Evolutionary conservation across 2,113 vertebrate species (phyloP).

Genomic region (Thinocorus orbignyianus): DNA sequence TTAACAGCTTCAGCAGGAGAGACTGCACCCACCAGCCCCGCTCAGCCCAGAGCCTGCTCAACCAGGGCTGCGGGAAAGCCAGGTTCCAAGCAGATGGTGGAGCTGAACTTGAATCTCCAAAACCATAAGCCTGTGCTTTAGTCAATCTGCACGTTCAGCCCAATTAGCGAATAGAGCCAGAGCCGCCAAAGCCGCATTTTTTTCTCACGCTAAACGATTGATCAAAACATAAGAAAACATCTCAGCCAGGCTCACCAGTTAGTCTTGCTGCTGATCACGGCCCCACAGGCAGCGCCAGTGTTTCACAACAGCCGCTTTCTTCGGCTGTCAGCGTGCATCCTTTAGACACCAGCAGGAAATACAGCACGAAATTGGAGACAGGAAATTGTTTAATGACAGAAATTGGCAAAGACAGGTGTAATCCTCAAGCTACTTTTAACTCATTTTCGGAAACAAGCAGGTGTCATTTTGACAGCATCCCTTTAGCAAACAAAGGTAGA

Average conservation of each 20-base stretch:
- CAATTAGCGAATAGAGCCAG: slow-evolving; percentile 16
- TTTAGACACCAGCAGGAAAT: slow-evolving; percentile 24
- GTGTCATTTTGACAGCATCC: slow-evolving; percentile 6
- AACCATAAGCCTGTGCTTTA: slow-evolving; percentile 21
- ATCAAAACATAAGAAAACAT: slow-evolving; percentile 35
- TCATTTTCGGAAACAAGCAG: slow-evolving; percentile 4
- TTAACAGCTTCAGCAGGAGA: not conserved
- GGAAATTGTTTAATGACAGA: slow-evolving; percentile 25
- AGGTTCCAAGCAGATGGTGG: not conserved
- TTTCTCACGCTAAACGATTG: not conserved
- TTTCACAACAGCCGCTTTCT: not conserved
- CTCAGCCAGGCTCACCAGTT: not conserved
- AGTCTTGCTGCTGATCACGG: not conserved
- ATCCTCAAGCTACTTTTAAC: slow-evolving; percentile 34
- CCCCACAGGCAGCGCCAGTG: not conserved
- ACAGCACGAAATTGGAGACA: not conserved
- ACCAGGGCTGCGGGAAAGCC: not conserved
- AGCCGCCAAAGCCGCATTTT: not conserved
- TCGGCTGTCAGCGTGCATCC: not conserved
- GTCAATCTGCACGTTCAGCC: slow-evolving; percentile 25
- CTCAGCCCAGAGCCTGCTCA: not conserved
- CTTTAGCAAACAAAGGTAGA: not conserved
- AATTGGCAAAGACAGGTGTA: slow-evolving; percentile 32
- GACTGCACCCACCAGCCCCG: not conserved
- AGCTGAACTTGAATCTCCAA: slow-evolving; percentile 42